phyloP scores from a whole-genome alignment of 2,113 vertebrate genomes.

The Istiophorus platypterus region DNA sequence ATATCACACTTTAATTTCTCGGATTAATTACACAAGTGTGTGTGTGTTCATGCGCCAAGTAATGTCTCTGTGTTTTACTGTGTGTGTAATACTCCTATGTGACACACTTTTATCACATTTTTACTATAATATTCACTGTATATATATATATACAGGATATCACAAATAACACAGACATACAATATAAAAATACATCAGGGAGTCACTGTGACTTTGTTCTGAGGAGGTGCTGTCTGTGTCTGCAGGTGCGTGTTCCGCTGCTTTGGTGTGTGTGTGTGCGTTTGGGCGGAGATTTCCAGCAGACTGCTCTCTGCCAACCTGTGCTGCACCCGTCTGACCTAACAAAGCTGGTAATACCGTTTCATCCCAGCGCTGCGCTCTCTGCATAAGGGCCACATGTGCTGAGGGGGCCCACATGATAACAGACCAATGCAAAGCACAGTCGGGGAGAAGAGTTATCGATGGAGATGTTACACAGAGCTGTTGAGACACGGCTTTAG shows the following conservation, averaged over 20 bases:
- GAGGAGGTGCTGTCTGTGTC: conserved; percentile 2
- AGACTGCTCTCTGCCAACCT: conserved; percentile 31
- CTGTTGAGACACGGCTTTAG: not conserved
- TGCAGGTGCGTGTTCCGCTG: conserved; percentile 35
- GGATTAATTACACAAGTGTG: conserved; percentile 42
- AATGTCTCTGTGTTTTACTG: conserved; percentile 1
- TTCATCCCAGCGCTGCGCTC: not conserved
- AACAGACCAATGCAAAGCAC: not conserved
- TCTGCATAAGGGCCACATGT: not conserved
- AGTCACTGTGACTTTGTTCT: not conserved
- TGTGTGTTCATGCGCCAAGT: not conserved
- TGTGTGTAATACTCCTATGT: conserved; percentile 1
- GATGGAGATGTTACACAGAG: conserved; percentile 13
- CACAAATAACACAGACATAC: not conserved
- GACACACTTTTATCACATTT: not conserved
- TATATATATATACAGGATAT: not conserved
- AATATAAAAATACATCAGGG: not conserved
- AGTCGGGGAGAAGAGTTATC: conserved; percentile 10
- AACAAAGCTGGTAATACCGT: conserved; percentile 5
- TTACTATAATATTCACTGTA: not conserved
- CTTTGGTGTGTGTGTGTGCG: not conserved
- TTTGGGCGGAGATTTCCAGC: conserved; percentile 47
- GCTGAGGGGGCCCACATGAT: not conserved
- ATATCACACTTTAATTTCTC: conserved; percentile 52
- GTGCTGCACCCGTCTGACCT: conserved; percentile 50